Evolutionary conservation across 2,113 vertebrate genomes (phyloP).

Genomic region (Siniperca knerii): DNA sequence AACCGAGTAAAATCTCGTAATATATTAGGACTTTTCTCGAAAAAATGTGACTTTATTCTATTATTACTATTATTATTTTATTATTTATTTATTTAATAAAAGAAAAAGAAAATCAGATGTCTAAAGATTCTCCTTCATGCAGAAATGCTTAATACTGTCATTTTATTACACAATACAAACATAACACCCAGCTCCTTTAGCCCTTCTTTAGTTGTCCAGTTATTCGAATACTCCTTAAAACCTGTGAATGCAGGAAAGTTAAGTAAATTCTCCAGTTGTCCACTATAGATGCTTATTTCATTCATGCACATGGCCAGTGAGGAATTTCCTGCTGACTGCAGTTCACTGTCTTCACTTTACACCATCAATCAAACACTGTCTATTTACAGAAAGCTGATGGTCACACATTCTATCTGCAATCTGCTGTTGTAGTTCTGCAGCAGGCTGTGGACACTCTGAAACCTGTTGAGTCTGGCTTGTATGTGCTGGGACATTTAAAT

Average conservation of each 20-base stretch:
- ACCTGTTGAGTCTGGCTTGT: neutral
- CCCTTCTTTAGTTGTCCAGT: too few relatives aligned
- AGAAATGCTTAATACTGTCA: too few relatives aligned
- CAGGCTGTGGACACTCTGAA: neutral
- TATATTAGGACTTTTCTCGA: too few relatives aligned
- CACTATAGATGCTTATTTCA: neutral
- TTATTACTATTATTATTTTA: too few relatives aligned
- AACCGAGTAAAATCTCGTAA: too few relatives aligned
- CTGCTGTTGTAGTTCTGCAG: neutral
- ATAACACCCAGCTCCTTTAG: too few relatives aligned
- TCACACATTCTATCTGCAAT: neutral
- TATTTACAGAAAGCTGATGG: slow-evolving; percentile 1
- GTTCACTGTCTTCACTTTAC: neutral
- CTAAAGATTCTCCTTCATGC: too few relatives aligned
- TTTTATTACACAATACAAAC: too few relatives aligned
- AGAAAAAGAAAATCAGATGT: too few relatives aligned
- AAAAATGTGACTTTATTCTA: too few relatives aligned
- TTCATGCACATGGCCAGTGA: neutral
- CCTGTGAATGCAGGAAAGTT: neutral
- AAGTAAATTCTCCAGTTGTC: neutral
- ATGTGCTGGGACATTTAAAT: neutral
- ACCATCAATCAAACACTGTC: slow-evolving; percentile 4
- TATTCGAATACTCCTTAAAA: too few relatives aligned
- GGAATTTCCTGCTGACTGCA: neutral
- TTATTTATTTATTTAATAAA: too few relatives aligned